Percentiles rank a stretch among this genome's conserved stretches.
These are phyloP conservation scores for Bolborhynchus lineola DNA, from an alignment of 2,113 vertebrate genomes.

Conservation along the genomic window DNA sequence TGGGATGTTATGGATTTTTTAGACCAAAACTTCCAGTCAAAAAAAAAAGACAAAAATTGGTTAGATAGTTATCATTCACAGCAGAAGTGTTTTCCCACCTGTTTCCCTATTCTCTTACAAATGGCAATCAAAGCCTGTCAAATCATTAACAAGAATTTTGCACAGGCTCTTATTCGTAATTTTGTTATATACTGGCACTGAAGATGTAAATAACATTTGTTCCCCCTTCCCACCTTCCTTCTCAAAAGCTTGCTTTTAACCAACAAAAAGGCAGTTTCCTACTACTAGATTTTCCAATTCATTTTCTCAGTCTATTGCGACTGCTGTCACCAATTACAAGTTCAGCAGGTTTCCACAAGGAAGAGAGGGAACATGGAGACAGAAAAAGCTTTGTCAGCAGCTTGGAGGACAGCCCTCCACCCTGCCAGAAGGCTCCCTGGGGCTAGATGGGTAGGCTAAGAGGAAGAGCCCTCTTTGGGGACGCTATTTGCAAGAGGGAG, in stretches of 20 bases:
- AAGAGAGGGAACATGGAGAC: fast-evolving
- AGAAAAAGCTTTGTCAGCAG: neutral
- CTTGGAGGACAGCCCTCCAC: neutral
- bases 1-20: neutral
- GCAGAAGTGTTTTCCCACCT: neutral
- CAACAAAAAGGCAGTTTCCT: neutral
- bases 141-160: neutral
- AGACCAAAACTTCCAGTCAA: neutral
- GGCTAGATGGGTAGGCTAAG: neutral
- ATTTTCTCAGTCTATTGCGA: neutral
- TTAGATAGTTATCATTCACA: neutral
- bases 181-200: neutral
- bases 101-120: neutral
- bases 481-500: neutral
- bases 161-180: neutral
- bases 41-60: neutral
- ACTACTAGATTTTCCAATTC: neutral
- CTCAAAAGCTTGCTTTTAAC: neutral
- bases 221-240: neutral
- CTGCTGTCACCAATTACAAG: neutral
- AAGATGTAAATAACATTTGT: neutral
- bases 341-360: neutral
- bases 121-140: neutral
- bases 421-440: neutral
- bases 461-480: neutral